Percentiles rank a stretch among this genome's conserved stretches.
These are phyloP conservation scores for Corynorhinus townsendii DNA, from an alignment of 2,113 vertebrate species.

Conservation along the genomic window DNA sequence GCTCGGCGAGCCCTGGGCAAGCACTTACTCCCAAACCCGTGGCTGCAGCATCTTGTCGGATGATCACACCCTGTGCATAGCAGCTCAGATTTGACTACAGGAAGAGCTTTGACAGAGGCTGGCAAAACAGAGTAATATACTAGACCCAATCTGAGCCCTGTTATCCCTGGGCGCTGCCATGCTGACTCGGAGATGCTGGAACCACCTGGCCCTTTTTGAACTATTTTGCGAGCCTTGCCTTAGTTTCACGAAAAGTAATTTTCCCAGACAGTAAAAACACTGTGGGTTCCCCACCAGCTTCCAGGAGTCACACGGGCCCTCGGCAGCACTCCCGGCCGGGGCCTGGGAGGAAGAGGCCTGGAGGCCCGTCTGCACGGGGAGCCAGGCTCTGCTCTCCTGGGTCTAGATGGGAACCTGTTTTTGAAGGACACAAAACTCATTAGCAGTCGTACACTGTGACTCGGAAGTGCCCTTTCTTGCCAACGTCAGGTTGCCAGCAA, in stretches of 20 bases:
- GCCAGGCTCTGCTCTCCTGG: background rate
- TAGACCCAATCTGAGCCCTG: background rate
- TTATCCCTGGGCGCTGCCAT: fast-evolving
- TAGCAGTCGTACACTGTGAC: background rate
- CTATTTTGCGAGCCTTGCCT: no score
- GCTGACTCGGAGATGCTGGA: fast-evolving
- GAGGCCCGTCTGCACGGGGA: fast-evolving
- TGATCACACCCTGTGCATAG: background rate
- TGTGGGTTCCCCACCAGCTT: background rate
- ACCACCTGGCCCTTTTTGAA: fast-evolving
- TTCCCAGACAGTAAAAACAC: background rate
- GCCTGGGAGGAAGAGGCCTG: background rate
- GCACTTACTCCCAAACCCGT: background rate
- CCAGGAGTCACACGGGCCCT: background rate
- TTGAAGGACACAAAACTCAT: background rate
- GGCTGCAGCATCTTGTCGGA: fast-evolving
- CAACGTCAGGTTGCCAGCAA: fast-evolving
- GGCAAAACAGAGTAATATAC: background rate
- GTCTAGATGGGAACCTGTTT: background rate
- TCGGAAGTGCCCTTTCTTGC: background rate
- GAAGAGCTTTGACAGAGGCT: background rate
- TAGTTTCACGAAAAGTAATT: background rate
- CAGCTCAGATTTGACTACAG: background rate
- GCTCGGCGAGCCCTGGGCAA: fast-evolving
- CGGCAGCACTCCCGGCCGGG: background rate